Conservation (phyloP, 2,113 vertebrate genomes). For the Abramis brama region DNA sequence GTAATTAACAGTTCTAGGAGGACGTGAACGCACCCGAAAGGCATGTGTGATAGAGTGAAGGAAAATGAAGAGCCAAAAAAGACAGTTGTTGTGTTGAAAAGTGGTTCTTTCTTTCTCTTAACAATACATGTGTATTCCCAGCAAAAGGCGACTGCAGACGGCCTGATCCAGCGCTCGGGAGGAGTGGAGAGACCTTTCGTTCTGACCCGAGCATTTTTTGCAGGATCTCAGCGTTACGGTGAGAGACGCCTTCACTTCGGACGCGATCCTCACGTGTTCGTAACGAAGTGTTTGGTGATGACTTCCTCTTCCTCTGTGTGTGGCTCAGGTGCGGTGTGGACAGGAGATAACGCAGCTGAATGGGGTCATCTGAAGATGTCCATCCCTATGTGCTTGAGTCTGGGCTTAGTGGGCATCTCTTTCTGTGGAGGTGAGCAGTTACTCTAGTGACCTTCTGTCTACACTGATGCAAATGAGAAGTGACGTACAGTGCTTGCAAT, state of each 20-base stretch:
- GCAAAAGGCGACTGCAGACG: slow-evolving; percentile 89
- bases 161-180: slow-evolving; percentile 82
- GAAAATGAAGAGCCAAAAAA: not conserved
- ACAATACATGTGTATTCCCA: slow-evolving; percentile 60
- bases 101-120: not conserved
- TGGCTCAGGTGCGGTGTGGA: slow-evolving; percentile 87
- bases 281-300: not conserved
- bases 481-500: not conserved
- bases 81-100: not conserved
- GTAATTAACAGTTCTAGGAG: no score
- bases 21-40: no score
- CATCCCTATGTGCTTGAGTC: slow-evolving; percentile 89
- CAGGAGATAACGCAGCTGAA: slow-evolving; percentile 89
- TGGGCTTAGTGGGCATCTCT: slow-evolving; percentile 85
- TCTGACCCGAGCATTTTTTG: slow-evolving; percentile 85
- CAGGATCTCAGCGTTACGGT: slow-evolving; percentile 92
- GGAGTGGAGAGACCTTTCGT: slow-evolving; percentile 88
- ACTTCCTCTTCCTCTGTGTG: not conserved
- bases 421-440: slow-evolving; percentile 86
- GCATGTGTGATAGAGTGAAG: not conserved
- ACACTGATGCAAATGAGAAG: not conserved
- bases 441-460: not conserved
- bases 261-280: not conserved
- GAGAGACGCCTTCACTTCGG: slow-evolving; percentile 25
- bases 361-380: slow-evolving; percentile 91